Evolutionary conservation across 2,888 invertebrate genomes (phyloP).

Genomic region (Alitta virens): DNA sequence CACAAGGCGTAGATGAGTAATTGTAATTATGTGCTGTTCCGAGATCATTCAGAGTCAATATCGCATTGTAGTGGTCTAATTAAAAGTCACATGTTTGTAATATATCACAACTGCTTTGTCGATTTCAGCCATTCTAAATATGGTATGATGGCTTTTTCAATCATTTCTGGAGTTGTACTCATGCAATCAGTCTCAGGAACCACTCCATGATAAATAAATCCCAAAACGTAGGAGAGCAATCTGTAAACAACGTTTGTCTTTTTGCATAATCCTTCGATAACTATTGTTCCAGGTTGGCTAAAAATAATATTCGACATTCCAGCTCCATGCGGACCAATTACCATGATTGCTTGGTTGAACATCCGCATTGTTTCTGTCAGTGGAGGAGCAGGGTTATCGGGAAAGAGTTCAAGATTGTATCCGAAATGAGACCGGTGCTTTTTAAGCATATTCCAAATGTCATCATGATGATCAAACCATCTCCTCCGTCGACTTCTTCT

Average conservation of each 20-base stretch:
- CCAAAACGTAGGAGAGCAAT: conserved; percentile 3
- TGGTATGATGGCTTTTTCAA: too few species aligned
- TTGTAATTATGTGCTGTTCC: too few species aligned
- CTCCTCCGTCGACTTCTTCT: conserved; percentile 8
- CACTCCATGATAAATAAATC: conserved; percentile 11
- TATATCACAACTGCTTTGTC: too few species aligned
- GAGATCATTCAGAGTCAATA: too few species aligned
- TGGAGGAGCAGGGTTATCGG: conserved; percentile 17
- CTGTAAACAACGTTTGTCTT: conserved; percentile 8
- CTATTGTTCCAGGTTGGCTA: conserved; percentile 16
- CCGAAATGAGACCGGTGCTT: background rate
- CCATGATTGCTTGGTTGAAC: conserved; percentile 12
- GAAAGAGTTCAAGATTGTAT: conserved; percentile 11
- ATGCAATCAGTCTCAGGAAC: background rate
- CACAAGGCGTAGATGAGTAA: too few species aligned
- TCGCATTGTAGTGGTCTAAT: too few species aligned
- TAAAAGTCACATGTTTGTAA: too few species aligned
- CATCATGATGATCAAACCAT: conserved; percentile 9
- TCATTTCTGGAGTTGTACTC: too few species aligned
- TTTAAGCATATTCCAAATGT: conserved; percentile 2
- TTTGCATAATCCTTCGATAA: conserved; percentile 15
- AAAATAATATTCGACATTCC: conserved; percentile 16
- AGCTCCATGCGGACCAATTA: conserved; percentile 16
- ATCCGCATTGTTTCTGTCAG: background rate
- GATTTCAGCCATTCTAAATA: too few species aligned